A percentile compares a stretch with the other conserved stretches of the same genome.
These are phyloP conservation scores for Glyptemys insculpta DNA, from an alignment of 2,797 vertebrate species.

Conservation along the genomic window DNA sequence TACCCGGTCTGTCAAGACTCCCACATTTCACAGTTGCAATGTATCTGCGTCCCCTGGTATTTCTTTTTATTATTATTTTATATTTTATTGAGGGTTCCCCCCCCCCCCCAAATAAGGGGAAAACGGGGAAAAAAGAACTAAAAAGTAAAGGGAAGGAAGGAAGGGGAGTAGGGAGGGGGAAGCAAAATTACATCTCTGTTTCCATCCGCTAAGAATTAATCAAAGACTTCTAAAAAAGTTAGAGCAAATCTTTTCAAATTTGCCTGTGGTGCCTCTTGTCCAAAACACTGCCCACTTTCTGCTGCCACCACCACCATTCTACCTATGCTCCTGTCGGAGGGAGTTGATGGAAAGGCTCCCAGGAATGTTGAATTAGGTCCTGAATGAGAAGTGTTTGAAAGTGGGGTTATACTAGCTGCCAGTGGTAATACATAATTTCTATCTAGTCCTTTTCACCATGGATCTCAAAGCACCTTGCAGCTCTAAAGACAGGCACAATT, in stretches of 20 bases:
- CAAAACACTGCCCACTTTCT: not conserved
- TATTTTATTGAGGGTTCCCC: not conserved
- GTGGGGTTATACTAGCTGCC: fast-evolving
- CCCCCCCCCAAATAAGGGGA: not conserved
- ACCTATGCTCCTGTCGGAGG: not conserved
- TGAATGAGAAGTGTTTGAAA: not conserved
- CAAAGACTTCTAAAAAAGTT: not conserved
- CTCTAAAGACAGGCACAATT: not conserved
- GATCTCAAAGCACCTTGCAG: not conserved
- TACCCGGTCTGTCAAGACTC: not conserved
- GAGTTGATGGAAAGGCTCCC: not conserved
- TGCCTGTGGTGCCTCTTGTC: not conserved
- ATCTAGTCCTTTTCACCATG: not conserved
- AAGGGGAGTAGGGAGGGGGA: not conserved
- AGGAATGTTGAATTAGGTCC: fast-evolving
- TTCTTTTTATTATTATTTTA: not conserved
- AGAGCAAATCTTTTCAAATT: not conserved
- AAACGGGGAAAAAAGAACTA: not conserved
- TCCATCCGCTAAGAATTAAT: not conserved
- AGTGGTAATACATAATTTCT: not conserved
- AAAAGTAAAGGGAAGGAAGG: not conserved
- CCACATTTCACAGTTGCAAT: not conserved
- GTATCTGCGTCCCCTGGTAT: not conserved
- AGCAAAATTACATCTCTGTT: not conserved
- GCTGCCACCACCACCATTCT: not conserved